Conservation (phyloP, 2,797 vertebrate species). For the Staurois parvus region DNA sequence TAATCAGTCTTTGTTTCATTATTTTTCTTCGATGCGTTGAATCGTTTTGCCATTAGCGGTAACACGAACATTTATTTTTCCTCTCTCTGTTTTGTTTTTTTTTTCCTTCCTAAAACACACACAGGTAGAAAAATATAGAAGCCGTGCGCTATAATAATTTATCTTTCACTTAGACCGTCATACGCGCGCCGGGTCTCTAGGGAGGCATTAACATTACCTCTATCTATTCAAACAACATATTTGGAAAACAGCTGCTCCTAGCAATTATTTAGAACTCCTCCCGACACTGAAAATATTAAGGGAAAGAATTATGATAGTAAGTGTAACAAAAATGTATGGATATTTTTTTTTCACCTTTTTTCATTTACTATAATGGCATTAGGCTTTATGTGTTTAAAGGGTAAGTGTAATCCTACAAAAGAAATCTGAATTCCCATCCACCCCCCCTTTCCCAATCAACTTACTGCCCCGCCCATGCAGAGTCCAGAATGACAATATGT, state of each 20-base stretch:
- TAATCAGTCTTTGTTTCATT: background rate
- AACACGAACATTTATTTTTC: slow-evolving; percentile 1
- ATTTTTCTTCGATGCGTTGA: background rate
- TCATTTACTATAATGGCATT: background rate
- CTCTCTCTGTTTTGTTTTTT: background rate
- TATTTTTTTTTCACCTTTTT: background rate
- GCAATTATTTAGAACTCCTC: slow-evolving; percentile 42
- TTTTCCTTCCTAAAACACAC: background rate
- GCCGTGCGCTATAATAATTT: slow-evolving; percentile 21
- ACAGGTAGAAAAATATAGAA: slow-evolving; percentile 20
- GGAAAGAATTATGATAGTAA: background rate
- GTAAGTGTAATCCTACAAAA: too few relatives aligned
- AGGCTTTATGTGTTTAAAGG: too few relatives aligned
- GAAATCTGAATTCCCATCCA: too few relatives aligned
- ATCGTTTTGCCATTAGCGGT: background rate
- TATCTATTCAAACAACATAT: slow-evolving; percentile 55
- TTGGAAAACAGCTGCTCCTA: slow-evolving; percentile 35
- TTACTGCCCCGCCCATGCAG: too few relatives aligned
- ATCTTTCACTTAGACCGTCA: slow-evolving; percentile 33
- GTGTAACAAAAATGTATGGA: background rate
- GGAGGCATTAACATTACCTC: slow-evolving; percentile 48
- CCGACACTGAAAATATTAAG: slow-evolving; percentile 9
- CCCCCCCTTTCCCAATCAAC: too few relatives aligned
- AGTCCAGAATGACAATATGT: background rate
- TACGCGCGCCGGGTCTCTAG: slow-evolving; percentile 20